phyloP scores from a whole-genome alignment of 2,797 vertebrate species.

The Chlorospingus semifuscus region DNA sequence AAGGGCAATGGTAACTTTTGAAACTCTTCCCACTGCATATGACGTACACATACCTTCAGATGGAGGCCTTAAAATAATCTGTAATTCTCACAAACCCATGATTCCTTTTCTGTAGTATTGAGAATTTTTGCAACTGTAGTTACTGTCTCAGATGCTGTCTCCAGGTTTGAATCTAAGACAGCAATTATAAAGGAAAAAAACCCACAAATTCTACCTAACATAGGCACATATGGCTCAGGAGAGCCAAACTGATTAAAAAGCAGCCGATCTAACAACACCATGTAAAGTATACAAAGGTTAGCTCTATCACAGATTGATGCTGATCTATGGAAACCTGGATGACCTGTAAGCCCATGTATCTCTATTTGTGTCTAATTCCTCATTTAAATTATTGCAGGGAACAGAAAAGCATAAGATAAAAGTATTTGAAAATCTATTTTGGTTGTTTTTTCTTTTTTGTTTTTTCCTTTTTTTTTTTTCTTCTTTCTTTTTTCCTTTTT shows the following conservation, averaged over 20 bases:
- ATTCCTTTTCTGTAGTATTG: background rate
- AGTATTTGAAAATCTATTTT: background rate
- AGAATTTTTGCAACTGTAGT: background rate
- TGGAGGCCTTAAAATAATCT: background rate
- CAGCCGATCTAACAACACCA: background rate
- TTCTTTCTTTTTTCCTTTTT: accelerated
- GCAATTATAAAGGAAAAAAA: background rate
- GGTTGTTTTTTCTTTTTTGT: accelerated
- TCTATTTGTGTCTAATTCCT: background rate
- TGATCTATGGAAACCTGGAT: background rate
- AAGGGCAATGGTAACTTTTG: background rate
- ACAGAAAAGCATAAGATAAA: background rate
- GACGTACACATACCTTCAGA: background rate
- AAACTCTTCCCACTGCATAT: background rate
- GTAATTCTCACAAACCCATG: background rate
- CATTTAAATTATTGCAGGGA: background rate
- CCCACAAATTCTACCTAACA: background rate
- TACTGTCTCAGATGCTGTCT: background rate
- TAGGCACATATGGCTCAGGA: background rate
- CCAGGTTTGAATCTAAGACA: background rate
- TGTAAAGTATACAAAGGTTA: background rate
- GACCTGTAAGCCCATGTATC: accelerated
- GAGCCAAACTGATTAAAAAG: background rate
- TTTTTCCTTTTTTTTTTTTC: accelerated
- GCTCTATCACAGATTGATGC: background rate